These are phyloP conservation scores for Pholis gunnellus DNA, from an alignment of 2,113 vertebrate genomes.

Conservation along the genomic window DNA sequence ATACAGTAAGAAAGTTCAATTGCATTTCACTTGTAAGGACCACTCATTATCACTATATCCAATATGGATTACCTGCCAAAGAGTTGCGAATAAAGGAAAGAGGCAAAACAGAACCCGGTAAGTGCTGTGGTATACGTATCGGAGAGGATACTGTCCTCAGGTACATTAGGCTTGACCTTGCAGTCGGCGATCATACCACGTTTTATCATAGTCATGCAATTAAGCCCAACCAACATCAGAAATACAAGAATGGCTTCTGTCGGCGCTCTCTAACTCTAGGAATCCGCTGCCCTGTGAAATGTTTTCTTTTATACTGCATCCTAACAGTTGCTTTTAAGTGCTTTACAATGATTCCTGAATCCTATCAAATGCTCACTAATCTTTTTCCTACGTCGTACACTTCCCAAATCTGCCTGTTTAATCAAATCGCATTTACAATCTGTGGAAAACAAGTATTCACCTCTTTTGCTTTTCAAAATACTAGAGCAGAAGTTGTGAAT, in stretches of 20 bases:
- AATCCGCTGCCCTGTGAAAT: conserved; percentile 11
- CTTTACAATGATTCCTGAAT: conserved; percentile 35
- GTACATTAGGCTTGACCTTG: conserved; percentile 40
- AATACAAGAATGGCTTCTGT: conserved; percentile 21
- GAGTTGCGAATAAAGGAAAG: conserved; percentile 64
- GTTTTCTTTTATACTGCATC: conserved; percentile 64
- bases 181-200: conserved; percentile 51
- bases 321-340: conserved; percentile 77
- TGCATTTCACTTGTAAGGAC: conserved; percentile 69
- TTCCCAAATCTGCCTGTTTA: background rate
- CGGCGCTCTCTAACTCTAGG: background rate
- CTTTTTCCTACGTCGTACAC: background rate
- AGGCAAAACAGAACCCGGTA: conserved; percentile 53
- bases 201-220: conserved; percentile 24
- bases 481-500: background rate
- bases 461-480: background rate
- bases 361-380: conserved; percentile 7
- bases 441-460: background rate
- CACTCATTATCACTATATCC: conserved; percentile 89
- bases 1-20: conserved; percentile 83
- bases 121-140: conserved; percentile 62
- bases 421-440: background rate
- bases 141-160: conserved; percentile 31
- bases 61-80: conserved; percentile 99
- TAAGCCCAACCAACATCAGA: conserved; percentile 28